phyloP scores from a whole-genome alignment of 2,888 invertebrate genomes.

The Drosophila sordidapex region DNA sequence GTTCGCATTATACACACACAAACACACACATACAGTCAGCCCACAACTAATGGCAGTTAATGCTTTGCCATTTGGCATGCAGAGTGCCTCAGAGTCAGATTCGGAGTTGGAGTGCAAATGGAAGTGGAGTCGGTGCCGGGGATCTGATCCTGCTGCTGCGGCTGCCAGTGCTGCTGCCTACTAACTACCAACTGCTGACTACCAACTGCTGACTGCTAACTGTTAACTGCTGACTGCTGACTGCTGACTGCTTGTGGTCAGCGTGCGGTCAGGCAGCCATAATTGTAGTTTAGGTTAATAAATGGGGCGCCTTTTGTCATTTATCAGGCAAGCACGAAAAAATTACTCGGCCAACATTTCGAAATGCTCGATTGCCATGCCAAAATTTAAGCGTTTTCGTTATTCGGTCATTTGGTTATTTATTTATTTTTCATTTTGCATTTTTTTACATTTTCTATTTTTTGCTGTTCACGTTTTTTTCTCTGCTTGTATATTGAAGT shows the following conservation, averaged over 20 bases:
- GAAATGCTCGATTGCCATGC: slow-evolving; percentile 45
- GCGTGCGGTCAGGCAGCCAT: slow-evolving; percentile 53
- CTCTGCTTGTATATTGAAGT: slow-evolving; percentile 24
- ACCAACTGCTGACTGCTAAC: neutral
- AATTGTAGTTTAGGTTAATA: slow-evolving; percentile 62
- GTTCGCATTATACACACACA: slow-evolving; percentile 4
- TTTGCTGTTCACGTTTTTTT: neutral
- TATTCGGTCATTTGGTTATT: slow-evolving; percentile 21
- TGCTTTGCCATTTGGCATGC: slow-evolving; percentile 67
- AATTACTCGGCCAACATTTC: slow-evolving; percentile 45
- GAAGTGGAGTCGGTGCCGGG: neutral
- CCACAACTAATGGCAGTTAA: slow-evolving; percentile 63
- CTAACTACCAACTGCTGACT: slow-evolving; percentile 8
- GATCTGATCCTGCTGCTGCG: slow-evolving; percentile 1
- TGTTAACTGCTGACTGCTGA: slow-evolving; percentile 9
- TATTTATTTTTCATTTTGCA: neutral
- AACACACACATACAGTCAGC: slow-evolving; percentile 6
- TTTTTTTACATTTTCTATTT: slow-evolving; percentile 17
- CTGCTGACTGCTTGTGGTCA: slow-evolving; percentile 30
- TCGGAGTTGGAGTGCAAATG: neutral
- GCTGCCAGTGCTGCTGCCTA: slow-evolving; percentile 3
- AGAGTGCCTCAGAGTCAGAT: slow-evolving; percentile 49
- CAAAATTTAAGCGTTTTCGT: slow-evolving; percentile 36
- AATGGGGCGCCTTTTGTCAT: slow-evolving; percentile 58
- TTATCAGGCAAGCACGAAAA: slow-evolving; percentile 41